phyloP scores from a whole-genome alignment of 2,888 invertebrate genomes.

The Embidobia sp. region DNA sequence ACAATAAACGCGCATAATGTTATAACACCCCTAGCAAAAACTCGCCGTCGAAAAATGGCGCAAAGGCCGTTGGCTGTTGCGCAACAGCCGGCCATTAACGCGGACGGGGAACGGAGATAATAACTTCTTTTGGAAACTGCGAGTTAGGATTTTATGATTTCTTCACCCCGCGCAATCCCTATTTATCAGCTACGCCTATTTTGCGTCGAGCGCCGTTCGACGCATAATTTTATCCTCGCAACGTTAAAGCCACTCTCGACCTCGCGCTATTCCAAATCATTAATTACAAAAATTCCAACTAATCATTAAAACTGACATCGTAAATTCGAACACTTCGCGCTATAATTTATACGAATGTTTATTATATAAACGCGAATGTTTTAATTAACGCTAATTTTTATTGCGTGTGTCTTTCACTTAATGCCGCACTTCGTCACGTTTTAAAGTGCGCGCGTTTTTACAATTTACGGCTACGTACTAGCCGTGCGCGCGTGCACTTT shows the following conservation, averaged over 20 bases:
- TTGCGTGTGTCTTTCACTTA: slow-evolving; percentile 24
- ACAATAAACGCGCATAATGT: no score
- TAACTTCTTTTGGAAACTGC: no score
- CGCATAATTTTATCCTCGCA: slow-evolving; percentile 30
- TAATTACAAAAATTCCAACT: slow-evolving; percentile 44
- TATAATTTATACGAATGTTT: slow-evolving; percentile 39
- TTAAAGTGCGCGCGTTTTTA: slow-evolving; percentile 25
- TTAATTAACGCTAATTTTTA: slow-evolving; percentile 40
- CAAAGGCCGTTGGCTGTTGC: no score
- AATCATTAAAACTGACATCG: slow-evolving; percentile 45
- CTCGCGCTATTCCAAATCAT: slow-evolving; percentile 33
- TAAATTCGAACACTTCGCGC: slow-evolving; percentile 27
- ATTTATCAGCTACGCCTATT: slow-evolving; percentile 19
- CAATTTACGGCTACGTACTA: no score
- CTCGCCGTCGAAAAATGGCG: no score
- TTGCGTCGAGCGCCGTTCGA: background rate
- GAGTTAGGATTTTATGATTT: no score
- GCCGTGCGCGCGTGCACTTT: slow-evolving; percentile 17
- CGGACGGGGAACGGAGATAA: no score
- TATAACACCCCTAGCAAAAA: no score
- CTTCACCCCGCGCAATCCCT: slow-evolving; percentile 6
- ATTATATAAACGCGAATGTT: slow-evolving; percentile 33
- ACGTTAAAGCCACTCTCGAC: slow-evolving; percentile 22
- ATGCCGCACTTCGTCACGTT: slow-evolving; percentile 15
- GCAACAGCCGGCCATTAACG: no score